Conservation (phyloP, 2,113 vertebrate genomes). For the Leptobrachium leishanense region DNA sequence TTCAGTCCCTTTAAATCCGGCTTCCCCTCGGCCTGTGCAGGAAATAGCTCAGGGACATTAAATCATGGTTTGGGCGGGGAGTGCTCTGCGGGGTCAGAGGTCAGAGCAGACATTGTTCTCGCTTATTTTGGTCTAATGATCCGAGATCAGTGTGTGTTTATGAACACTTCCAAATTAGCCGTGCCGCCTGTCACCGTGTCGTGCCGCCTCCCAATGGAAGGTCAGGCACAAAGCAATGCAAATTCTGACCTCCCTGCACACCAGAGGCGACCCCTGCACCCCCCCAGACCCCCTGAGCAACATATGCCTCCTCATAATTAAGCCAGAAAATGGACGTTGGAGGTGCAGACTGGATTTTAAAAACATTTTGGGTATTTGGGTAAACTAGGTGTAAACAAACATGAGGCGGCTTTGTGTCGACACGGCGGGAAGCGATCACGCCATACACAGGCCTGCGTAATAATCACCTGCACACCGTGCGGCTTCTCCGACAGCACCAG, state of each 20-base stretch:
- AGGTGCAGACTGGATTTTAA: conserved; percentile 20
- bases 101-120: conserved; percentile 9
- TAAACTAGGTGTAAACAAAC: neutral
- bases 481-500: conserved; percentile 67
- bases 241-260: conserved; percentile 23
- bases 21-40: neutral
- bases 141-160: conserved; percentile 2
- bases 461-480: conserved; percentile 72
- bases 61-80: neutral
- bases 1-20: neutral
- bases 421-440: neutral
- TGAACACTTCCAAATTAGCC: conserved; percentile 19
- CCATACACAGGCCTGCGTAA: too few species aligned
- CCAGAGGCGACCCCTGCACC: neutral
- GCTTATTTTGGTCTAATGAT: conserved; percentile 29
- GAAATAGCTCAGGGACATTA: neutral
- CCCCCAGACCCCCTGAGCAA: neutral
- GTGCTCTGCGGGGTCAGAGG: neutral
- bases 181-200: conserved; percentile 8
- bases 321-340: conserved; percentile 19
- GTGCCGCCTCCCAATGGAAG: conserved; percentile 5
- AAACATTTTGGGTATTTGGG: neutral
- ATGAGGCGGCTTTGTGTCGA: too few species aligned
- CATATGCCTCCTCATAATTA: conserved; percentile 37
- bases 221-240: conserved; percentile 33